Percentiles rank a stretch among this genome's conserved stretches.
These are phyloP conservation scores for Sebastes steindachneri DNA, from an alignment of 2,797 vertebrate species.

Conservation along the genomic window DNA sequence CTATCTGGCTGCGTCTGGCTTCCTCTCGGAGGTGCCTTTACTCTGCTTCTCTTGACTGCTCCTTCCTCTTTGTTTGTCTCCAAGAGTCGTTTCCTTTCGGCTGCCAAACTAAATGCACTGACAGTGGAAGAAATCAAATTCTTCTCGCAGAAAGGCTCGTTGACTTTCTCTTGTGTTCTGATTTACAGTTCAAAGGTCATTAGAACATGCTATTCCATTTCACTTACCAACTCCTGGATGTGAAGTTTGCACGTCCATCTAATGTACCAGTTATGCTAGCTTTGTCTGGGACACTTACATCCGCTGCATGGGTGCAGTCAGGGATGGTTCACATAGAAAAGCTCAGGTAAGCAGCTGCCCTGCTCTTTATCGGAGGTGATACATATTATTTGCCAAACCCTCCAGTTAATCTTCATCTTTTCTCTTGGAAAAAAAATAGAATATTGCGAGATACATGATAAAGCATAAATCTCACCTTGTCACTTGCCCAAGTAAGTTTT, in stretches of 20 bases:
- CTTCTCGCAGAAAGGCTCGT: not conserved
- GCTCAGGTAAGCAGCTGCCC: slow-evolving; percentile 2
- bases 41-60: slow-evolving; percentile 45
- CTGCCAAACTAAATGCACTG: slow-evolving; percentile 33
- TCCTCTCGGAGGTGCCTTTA: slow-evolving; percentile 46
- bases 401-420: not conserved
- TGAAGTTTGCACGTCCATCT: not conserved
- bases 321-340: slow-evolving; percentile 2
- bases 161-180: not conserved
- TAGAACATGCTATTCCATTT: not conserved
- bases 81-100: slow-evolving; percentile 3
- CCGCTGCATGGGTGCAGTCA: not conserved
- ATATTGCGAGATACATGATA: not conserved
- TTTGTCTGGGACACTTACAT: not conserved
- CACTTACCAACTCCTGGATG: not conserved
- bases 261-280: not conserved
- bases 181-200: slow-evolving; percentile 10
- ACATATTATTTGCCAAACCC: slow-evolving; percentile 5
- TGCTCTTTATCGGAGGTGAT: not conserved
- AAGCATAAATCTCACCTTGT: not conserved
- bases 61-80: slow-evolving; percentile 38
- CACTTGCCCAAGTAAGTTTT: not conserved
- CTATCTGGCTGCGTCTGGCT: slow-evolving; percentile 25
- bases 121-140: slow-evolving; percentile 15
- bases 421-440: not conserved